Evolutionary conservation across 2,888 invertebrate species (phyloP).

Genomic region (Luperina nickerlii): DNA sequence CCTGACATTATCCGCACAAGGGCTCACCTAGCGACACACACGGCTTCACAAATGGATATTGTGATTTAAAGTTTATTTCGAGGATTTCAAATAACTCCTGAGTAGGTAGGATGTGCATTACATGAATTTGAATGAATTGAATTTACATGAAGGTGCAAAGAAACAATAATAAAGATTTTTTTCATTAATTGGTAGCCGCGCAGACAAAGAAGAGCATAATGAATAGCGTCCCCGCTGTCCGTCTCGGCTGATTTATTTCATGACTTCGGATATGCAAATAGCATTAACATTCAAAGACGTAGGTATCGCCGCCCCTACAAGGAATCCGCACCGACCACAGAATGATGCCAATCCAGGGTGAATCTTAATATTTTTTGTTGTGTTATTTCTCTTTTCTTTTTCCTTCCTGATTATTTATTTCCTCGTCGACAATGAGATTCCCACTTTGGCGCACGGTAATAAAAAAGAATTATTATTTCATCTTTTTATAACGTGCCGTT

Average conservation of each 20-base stretch:
- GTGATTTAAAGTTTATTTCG: slow-evolving; percentile 82
- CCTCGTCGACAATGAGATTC: slow-evolving; percentile 90
- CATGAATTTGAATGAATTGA: slow-evolving; percentile 41
- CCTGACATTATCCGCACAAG: slow-evolving; percentile 84
- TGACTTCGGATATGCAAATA: slow-evolving; percentile 91
- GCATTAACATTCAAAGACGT: slow-evolving; percentile 89
- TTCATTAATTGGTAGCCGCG: slow-evolving; percentile 85
- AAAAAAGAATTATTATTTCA: slow-evolving; percentile 90
- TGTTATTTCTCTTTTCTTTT: slow-evolving; percentile 89
- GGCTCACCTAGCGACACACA: slow-evolving; percentile 76
- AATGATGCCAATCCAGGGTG: slow-evolving; percentile 90
- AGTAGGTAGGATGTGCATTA: slow-evolving; percentile 43
- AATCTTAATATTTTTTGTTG: slow-evolving; percentile 91
- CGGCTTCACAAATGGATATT: slow-evolving; percentile 81
- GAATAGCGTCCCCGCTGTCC: slow-evolving; percentile 88
- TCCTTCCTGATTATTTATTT: slow-evolving; percentile 89
- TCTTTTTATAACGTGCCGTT: slow-evolving; percentile 88
- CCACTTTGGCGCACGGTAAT: slow-evolving; percentile 90
- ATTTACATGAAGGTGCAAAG: slow-evolving; percentile 47
- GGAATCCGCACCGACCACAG: slow-evolving; percentile 87
- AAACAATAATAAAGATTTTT: slow-evolving; percentile 74
- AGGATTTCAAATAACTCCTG: slow-evolving; percentile 70
- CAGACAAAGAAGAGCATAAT: slow-evolving; percentile 86
- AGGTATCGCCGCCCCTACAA: slow-evolving; percentile 84
- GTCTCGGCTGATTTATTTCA: slow-evolving; percentile 90